phyloP scores from a whole-genome alignment of 2,797 vertebrate genomes.

The Cryptoblepharus egeriae region DNA sequence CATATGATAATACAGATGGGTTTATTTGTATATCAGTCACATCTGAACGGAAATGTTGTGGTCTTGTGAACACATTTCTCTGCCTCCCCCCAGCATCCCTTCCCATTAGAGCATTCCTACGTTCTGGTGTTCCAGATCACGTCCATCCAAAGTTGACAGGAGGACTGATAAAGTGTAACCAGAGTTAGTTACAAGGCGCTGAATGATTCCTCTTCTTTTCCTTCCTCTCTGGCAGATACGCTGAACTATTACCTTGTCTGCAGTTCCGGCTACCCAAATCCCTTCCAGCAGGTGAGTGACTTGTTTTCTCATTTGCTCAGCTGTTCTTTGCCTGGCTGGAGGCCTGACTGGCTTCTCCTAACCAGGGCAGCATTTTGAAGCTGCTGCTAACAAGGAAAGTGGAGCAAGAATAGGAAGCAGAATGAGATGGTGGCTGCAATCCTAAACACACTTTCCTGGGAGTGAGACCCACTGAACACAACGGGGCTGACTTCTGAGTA shows the following conservation, averaged over 20 bases:
- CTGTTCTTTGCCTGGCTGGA: not conserved
- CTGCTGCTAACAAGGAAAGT: not conserved
- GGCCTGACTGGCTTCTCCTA: not conserved
- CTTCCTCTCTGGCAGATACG: slow-evolving; percentile 80
- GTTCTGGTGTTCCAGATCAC: not conserved
- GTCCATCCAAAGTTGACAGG: slow-evolving; percentile 16
- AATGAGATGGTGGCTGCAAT: too few relatives aligned
- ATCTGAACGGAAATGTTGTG: too few relatives aligned
- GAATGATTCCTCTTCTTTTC: slow-evolving; percentile 17
- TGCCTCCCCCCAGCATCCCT: too few relatives aligned
- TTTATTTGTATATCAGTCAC: too few relatives aligned
- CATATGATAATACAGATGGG: too few relatives aligned
- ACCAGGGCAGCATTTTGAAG: not conserved
- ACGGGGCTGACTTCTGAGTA: too few relatives aligned
- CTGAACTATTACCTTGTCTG: slow-evolving; percentile 92
- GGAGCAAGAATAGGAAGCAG: not conserved
- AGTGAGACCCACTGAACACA: too few relatives aligned
- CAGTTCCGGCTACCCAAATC: slow-evolving; percentile 85
- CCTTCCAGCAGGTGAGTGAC: slow-evolving; percentile 89
- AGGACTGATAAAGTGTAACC: not conserved
- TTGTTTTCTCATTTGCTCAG: not conserved
- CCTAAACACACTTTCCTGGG: too few relatives aligned
- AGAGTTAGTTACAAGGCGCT: not conserved
- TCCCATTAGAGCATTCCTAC: too few relatives aligned
- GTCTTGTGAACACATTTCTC: too few relatives aligned